Conservation (phyloP, 2,888 invertebrate species). For the Lutraria lutraria region DNA sequence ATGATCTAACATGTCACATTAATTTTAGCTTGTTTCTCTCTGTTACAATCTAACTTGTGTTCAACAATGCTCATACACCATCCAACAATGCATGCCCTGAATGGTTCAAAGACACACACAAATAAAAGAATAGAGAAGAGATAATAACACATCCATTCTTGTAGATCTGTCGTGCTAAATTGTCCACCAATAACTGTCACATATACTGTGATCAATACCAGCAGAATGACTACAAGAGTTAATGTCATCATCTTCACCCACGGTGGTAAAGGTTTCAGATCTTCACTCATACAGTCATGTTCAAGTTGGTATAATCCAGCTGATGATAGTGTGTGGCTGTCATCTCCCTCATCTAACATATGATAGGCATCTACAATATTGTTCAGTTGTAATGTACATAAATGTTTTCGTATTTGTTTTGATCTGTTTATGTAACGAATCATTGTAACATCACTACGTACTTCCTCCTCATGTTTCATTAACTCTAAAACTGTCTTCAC, state of each 20-base stretch:
- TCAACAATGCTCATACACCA: slow-evolving; percentile 24
- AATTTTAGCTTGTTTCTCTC: not conserved
- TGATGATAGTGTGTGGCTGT: slow-evolving; percentile 58
- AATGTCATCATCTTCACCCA: slow-evolving; percentile 50
- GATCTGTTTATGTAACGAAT: slow-evolving; percentile 46
- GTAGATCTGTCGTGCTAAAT: slow-evolving; percentile 56
- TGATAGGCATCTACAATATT: slow-evolving; percentile 57
- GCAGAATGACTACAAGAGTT: slow-evolving; percentile 31
- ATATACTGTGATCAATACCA: slow-evolving; percentile 30
- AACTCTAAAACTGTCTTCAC: slow-evolving; percentile 45
- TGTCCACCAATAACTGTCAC: slow-evolving; percentile 56
- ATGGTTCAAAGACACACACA: slow-evolving; percentile 58
- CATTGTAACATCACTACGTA: slow-evolving; percentile 43
- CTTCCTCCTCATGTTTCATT: slow-evolving; percentile 33
- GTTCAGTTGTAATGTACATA: slow-evolving; percentile 35
- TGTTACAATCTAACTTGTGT: not conserved
- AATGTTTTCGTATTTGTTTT: slow-evolving; percentile 32
- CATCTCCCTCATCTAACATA: slow-evolving; percentile 54
- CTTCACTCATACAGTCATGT: slow-evolving; percentile 57
- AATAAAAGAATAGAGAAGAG: slow-evolving; percentile 41
- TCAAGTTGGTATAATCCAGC: slow-evolving; percentile 65
- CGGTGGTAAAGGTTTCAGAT: slow-evolving; percentile 43
- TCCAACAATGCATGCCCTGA: slow-evolving; percentile 51
- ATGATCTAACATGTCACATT: not conserved
- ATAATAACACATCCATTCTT: slow-evolving; percentile 64